Percentiles rank a stretch among this genome's conserved stretches.
Evolutionary conservation across 2,113 vertebrate genomes (phyloP).

Genomic region (Oreochromis aureus): DNA sequence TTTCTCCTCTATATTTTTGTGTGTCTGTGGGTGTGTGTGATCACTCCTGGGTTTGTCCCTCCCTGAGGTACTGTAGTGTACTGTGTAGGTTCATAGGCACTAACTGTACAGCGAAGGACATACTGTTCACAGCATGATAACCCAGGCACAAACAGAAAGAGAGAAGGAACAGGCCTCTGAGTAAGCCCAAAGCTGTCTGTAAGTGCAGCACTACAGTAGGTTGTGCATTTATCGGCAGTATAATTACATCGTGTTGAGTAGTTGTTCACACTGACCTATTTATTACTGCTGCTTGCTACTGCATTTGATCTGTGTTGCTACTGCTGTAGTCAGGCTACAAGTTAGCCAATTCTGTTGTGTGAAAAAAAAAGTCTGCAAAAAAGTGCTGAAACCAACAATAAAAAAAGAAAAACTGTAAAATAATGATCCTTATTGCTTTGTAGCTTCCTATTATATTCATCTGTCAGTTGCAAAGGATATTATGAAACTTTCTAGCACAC

Average conservation of each 20-base stretch:
- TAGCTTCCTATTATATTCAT: neutral
- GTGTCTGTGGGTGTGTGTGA: neutral
- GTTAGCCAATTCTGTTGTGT: neutral
- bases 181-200: conserved; percentile 1
- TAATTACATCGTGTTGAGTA: conserved; percentile 38
- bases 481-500: neutral
- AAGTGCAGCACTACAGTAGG: neutral
- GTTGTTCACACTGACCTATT: conserved; percentile 43
- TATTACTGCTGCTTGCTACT: conserved; percentile 17
- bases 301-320: neutral
- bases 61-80: conserved; percentile 16
- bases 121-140: conserved; percentile 9
- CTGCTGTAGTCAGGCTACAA: neutral
- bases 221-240: conserved; percentile 22
- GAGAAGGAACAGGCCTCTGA: neutral
- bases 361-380: neutral
- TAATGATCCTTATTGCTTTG: neutral
- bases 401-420: neutral
- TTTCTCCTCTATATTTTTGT: conserved; percentile 7
- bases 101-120: conserved; percentile 18
- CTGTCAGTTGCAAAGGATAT: neutral
- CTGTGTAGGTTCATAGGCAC: conserved; percentile 12
- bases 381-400: neutral
- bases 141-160: neutral
- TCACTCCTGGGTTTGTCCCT: neutral